phyloP scores from a whole-genome alignment of 2,888 invertebrate species.

The Pristionchus japonicus region DNA sequence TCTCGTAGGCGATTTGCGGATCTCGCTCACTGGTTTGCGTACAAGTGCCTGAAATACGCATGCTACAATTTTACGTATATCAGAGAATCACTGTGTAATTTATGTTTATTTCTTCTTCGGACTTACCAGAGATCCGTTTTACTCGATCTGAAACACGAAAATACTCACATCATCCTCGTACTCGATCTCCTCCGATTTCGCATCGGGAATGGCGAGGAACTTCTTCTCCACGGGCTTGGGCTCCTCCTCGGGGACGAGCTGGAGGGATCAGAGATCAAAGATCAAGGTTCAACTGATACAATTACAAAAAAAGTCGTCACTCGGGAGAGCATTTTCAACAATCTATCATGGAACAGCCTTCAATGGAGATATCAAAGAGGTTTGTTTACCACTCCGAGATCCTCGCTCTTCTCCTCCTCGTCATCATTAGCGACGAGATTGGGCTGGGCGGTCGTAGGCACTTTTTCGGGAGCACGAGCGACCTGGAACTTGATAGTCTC shows the following conservation, averaged over 20 bases:
- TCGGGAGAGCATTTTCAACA: too few species aligned
- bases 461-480: constrained; percentile 33
- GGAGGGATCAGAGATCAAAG: background rate
- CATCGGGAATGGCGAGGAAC: constrained; percentile 45
- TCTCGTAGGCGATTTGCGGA: constrained; percentile 9
- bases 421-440: constrained; percentile 24
- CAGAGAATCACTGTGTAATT: too few species aligned
- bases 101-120: too few species aligned
- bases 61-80: background rate
- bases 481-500: background rate
- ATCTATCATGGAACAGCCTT: too few species aligned
- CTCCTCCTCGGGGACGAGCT: background rate
- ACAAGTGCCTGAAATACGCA: background rate
- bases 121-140: background rate
- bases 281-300: background rate
- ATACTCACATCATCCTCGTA: constrained; percentile 11
- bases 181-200: constrained; percentile 13
- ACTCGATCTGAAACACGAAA: background rate
- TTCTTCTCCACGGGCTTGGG: constrained; percentile 31
- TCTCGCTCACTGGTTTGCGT: background rate
- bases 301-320: too few species aligned
- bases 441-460: background rate
- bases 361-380: background rate
- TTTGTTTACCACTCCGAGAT: background rate
- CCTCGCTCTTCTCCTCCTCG: background rate